phyloP scores from a whole-genome alignment of 2,888 invertebrate genomes.

The Aspidapion aeneum region DNA sequence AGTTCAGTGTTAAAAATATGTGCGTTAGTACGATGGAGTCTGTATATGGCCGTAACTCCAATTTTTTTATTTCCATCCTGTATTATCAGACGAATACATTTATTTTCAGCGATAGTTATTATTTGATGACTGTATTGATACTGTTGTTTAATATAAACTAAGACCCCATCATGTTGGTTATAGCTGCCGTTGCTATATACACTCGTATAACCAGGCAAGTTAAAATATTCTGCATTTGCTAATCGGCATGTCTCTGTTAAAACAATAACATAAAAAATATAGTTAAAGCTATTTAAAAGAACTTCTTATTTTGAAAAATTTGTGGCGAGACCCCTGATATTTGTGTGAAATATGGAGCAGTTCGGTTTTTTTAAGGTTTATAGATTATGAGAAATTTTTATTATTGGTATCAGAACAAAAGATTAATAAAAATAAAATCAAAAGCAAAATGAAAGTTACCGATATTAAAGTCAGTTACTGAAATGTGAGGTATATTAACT shows the following conservation, averaged over 20 bases:
- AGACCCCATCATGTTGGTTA: background rate
- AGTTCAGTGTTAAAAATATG: background rate
- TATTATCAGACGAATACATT: background rate
- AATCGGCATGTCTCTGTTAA: too few relatives aligned
- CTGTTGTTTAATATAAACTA: background rate
- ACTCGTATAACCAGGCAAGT: background rate
- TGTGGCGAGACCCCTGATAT: background rate
- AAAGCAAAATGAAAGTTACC: too few relatives aligned
- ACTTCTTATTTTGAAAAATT: background rate
- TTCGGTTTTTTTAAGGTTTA: too few relatives aligned
- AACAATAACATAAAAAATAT: too few relatives aligned
- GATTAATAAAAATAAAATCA: too few relatives aligned
- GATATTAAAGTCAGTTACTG: too few relatives aligned
- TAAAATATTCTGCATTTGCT: background rate
- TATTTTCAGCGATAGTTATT: background rate
- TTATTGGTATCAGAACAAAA: too few relatives aligned
- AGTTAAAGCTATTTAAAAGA: background rate
- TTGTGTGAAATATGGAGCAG: background rate
- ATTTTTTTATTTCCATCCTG: background rate
- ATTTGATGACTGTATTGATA: background rate
- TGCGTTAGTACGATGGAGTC: background rate
- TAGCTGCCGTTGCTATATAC: background rate
- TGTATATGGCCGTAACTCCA: background rate
- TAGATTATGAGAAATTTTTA: too few relatives aligned
- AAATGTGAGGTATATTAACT: too few relatives aligned